Conservation (phyloP, 2,113 vertebrate genomes). For the Columba janthina region DNA sequence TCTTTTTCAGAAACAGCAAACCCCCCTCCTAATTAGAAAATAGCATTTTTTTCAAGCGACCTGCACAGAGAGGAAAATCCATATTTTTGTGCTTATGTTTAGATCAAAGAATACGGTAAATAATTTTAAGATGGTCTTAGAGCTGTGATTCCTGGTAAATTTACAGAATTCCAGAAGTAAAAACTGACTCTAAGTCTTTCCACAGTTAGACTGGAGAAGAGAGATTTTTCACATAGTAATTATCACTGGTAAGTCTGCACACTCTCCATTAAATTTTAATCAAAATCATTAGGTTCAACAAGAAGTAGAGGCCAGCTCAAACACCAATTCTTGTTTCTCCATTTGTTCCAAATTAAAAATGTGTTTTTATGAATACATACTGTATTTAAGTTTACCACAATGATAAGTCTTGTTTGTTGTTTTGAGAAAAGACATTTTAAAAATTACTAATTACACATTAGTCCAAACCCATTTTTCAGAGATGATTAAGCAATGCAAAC, state of each 20-base stretch:
- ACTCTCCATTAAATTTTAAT: background rate
- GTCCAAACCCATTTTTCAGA: constrained; percentile 50
- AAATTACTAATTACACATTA: constrained; percentile 66
- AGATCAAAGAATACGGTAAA: background rate
- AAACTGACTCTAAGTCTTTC: background rate
- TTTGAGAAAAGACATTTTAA: constrained; percentile 49
- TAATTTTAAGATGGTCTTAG: background rate
- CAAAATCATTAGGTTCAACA: background rate
- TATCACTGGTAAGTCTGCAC: background rate
- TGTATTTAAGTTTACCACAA: constrained; percentile 45
- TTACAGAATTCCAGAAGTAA: background rate
- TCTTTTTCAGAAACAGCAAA: background rate
- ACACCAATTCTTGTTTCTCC: background rate
- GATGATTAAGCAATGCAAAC: constrained; percentile 53
- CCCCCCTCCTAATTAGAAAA: background rate
- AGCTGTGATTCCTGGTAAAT: background rate
- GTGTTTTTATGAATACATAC: constrained; percentile 13
- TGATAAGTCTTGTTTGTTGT: background rate
- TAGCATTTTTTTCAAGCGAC: background rate
- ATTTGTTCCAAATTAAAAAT: constrained; percentile 30
- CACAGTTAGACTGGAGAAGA: background rate
- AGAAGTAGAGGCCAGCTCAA: background rate
- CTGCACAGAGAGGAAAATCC: background rate
- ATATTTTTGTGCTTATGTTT: background rate
- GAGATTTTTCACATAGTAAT: background rate